Base-by-base conservation (phyloP, 2,113 vertebrate genomes). In the Numenius arquata region DNA sequence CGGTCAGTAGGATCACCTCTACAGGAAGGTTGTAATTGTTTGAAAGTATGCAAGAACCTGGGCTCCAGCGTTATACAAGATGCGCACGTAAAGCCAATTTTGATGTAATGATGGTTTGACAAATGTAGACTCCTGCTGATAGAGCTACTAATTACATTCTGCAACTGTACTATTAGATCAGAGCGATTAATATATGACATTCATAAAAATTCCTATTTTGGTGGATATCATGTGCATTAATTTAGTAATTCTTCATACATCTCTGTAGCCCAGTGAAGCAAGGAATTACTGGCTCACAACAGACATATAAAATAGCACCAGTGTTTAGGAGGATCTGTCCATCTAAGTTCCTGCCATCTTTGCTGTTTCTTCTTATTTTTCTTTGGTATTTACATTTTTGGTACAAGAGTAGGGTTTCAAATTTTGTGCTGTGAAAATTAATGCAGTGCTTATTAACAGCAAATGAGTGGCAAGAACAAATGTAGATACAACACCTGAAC, bases 121-220 rank as follows among this genome's bases (percentile, higher is more conserved):
- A 88, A 74, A 95, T 47, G 32, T 76, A 68, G 62, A 58, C 58
- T 90, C 67, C 78, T 91, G 63, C 55, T 93, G 82, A 70, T 50
- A 79, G 62, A 93, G 50, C 36, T 89, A 38, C 27, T 61, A 82
- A 94, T 96, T 94, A 79, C 50, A 45, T 96, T 92, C 91, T 91
- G 70, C 53, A 76, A 62, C 32, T 8, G 2, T 65, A 29, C 62
- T 68, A 18, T 65, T 63, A 62, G 53, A 85, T 76, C 77, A 91
- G 66, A 93, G 29, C 38, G 20, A 73, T 85, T 96, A 91, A 91
- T 58, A 66, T 10, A 83, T 47, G 40, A 32, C 75, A 67, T 58
- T 83, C 36, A 76, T 91, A 55, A 79, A 91, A 82, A 76, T 11
- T 82, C 67, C 55, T 22, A 10, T 76, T 91, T 85, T 85, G 45